These are phyloP conservation scores for Phoxinus dragarum DNA, from an alignment of 2,797 vertebrate species.

Conservation along the genomic window DNA sequence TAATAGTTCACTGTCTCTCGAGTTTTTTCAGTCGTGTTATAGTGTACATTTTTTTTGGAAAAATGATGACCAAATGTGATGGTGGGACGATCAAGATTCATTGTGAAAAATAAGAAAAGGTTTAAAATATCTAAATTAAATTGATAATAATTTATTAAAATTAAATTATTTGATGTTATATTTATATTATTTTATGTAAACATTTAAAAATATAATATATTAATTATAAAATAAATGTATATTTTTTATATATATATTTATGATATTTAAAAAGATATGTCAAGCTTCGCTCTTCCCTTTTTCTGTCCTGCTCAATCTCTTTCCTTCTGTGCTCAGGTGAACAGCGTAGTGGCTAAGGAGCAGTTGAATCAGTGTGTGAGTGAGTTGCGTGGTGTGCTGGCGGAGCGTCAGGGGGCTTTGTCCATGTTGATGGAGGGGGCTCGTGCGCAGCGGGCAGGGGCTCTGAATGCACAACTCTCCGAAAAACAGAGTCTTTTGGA, in stretches of 20 bases:
- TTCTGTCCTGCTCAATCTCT: neutral
- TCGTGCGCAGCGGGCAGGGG: conserved; percentile 78
- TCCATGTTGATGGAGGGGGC: conserved; percentile 86
- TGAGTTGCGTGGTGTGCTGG: conserved; percentile 84
- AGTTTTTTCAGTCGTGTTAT: neutral
- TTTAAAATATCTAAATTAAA: too few relatives aligned
- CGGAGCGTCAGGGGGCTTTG: conserved; percentile 84
- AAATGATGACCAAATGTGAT: neutral
- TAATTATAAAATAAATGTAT: neutral
- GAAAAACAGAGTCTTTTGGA: conserved; percentile 90
- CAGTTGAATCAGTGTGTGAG: conserved; percentile 86
- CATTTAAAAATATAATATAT: neutral
- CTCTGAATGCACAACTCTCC: conserved; percentile 84
- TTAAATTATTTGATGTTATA: too few relatives aligned
- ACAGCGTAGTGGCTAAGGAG: conserved; percentile 86
- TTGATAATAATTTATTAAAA: too few relatives aligned
- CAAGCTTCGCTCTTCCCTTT: neutral
- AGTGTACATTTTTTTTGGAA: neutral
- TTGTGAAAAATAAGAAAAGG: too few relatives aligned
- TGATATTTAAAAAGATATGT: neutral
- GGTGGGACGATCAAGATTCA: neutral
- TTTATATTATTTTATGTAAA: neutral
- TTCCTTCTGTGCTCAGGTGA: conserved; percentile 76
- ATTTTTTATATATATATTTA: neutral
- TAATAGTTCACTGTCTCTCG: neutral